A percentile compares a stretch with the other conserved stretches of the same genome.
These are phyloP conservation scores for Tetramorium bicarinatum DNA, from an alignment of 2,888 invertebrate species.

Conservation along the genomic window DNA sequence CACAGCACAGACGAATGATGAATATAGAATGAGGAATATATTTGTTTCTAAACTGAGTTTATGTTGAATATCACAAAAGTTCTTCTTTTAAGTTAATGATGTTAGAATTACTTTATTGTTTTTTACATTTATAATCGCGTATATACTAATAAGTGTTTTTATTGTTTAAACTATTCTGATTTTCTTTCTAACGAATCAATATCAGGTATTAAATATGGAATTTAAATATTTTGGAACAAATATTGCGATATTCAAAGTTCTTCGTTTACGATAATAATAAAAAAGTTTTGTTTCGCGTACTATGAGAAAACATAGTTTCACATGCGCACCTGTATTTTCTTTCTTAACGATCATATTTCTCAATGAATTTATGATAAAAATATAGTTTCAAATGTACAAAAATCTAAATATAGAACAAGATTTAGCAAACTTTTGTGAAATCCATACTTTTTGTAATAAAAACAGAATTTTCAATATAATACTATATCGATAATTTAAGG, in stretches of 20 bases:
- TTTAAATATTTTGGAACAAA: not conserved
- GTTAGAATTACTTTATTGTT: not conserved
- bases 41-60: not conserved
- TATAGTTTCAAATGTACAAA: constrained; percentile 13
- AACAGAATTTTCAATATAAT: not conserved
- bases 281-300: constrained; percentile 9
- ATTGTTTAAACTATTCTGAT: not conserved
- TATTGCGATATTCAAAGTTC: constrained; percentile 21
- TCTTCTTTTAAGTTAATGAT: not conserved
- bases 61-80: not conserved
- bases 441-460: constrained; percentile 24
- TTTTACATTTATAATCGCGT: constrained; percentile 7
- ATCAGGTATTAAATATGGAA: constrained; percentile 5
- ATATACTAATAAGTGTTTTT: not conserved
- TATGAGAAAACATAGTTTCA: not conserved
- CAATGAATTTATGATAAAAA: constrained; percentile 17
- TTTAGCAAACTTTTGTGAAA: not conserved
- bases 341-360: constrained; percentile 25
- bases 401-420: constrained; percentile 11
- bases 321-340: not conserved
- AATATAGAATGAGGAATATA: not conserved
- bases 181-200: not conserved
- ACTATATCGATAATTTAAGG: not conserved
- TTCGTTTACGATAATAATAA: constrained; percentile 27
- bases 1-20: not conserved